Percentiles rank a stretch among this genome's conserved stretches.
Evolutionary conservation across 2,113 vertebrate genomes (phyloP).

Genomic region (Laterallus jamaicensis): DNA sequence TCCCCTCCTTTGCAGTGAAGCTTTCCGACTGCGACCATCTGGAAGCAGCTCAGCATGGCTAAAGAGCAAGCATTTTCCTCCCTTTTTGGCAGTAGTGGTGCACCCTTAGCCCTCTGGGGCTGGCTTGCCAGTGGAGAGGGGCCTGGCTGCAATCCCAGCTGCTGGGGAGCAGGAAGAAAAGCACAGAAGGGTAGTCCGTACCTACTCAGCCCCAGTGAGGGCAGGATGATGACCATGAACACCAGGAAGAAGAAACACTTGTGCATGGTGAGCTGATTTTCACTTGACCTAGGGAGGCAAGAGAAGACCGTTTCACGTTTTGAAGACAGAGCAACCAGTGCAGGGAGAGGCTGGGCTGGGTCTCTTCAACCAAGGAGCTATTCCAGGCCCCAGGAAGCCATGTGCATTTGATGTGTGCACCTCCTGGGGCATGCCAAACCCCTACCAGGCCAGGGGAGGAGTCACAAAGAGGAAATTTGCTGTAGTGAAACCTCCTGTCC

Average conservation of each 20-base stretch:
- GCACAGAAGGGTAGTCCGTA: constrained; percentile 3
- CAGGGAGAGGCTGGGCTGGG: not conserved
- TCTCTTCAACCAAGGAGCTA: not conserved
- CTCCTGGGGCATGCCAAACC: not conserved
- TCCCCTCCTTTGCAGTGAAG: not conserved
- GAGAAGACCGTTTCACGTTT: not conserved
- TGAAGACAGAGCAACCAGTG: not conserved
- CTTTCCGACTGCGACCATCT: not conserved
- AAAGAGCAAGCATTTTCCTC: not conserved
- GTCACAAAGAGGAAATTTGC: not conserved
- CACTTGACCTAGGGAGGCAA: constrained; percentile 79
- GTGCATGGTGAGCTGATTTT: constrained; percentile 94
- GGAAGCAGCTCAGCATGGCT: not conserved
- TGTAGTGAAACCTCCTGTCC: not conserved
- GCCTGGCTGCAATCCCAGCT: rapidly evolving
- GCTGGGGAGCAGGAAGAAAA: not conserved
- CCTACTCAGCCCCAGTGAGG: constrained; percentile 94
- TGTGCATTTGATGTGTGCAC: not conserved
- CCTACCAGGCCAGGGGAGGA: not conserved
- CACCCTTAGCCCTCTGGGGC: not conserved
- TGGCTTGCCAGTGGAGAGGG: rapidly evolving
- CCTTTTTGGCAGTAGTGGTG: rapidly evolving
- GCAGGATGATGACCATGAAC: constrained; percentile 97
- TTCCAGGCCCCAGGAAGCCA: not conserved
- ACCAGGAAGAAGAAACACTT: constrained; percentile 95